These are phyloP conservation scores for Hydropsyche betteni DNA, from an alignment of 2,888 invertebrate species.

Conservation along the genomic window DNA sequence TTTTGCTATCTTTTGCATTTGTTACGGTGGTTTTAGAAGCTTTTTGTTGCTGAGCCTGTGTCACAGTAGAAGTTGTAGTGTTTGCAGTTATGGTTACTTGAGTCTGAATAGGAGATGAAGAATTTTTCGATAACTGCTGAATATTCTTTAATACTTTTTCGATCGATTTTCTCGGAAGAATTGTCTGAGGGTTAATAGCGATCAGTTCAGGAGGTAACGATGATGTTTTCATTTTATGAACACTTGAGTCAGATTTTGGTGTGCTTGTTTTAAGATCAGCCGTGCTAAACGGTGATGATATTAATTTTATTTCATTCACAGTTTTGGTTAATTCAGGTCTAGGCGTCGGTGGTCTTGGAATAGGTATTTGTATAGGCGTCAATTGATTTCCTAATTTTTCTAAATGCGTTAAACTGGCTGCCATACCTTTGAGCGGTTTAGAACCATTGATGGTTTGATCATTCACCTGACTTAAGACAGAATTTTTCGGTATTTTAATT, in stretches of 20 bases:
- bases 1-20: constrained; percentile 58
- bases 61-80: constrained; percentile 53
- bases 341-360: constrained; percentile 55
- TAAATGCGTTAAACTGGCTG: constrained; percentile 43
- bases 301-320: constrained; percentile 49
- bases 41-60: constrained; percentile 56
- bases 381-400: constrained; percentile 45
- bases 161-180: constrained; percentile 62
- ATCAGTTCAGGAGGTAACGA: constrained; percentile 68
- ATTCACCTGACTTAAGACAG: constrained; percentile 55
- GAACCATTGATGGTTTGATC: constrained; percentile 53
- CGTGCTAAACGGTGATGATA: constrained; percentile 38
- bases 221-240: constrained; percentile 57
- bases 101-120: constrained; percentile 62
- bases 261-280: constrained; percentile 41
- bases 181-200: constrained; percentile 66
- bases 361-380: constrained; percentile 23
- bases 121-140: constrained; percentile 64
- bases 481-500: constrained; percentile 57
- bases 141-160: constrained; percentile 64
- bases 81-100: constrained; percentile 53
- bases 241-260: constrained; percentile 54
- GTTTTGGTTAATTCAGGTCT: constrained; percentile 58
- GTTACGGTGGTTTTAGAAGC: constrained; percentile 56
- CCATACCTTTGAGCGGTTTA: constrained; percentile 47